phyloP scores from a whole-genome alignment of 2,113 vertebrate genomes.

The Sphaerodactylus townsendi region DNA sequence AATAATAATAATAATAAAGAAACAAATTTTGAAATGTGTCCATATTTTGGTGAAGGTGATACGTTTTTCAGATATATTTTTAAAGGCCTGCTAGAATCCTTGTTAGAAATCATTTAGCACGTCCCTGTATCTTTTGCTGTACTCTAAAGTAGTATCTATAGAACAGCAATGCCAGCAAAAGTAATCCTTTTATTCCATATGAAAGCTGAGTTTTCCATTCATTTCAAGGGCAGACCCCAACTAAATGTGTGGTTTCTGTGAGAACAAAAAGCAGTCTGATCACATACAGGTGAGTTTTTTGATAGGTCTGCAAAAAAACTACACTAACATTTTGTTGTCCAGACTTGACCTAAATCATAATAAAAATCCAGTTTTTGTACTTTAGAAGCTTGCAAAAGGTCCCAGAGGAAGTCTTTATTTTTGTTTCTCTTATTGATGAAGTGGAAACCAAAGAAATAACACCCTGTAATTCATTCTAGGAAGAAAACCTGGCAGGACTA shows the following conservation, averaged over 20 bases:
- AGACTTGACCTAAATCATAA: not conserved
- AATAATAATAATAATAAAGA: too few species aligned
- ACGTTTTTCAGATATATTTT: not conserved
- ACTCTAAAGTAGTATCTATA: slow-evolving; percentile 16
- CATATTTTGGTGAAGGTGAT: not conserved
- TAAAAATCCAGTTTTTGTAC: not conserved
- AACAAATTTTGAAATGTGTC: too few species aligned
- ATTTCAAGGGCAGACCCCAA: slow-evolving; percentile 23
- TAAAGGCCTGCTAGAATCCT: too few species aligned
- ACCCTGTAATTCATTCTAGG: not conserved
- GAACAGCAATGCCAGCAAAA: not conserved
- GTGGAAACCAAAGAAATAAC: not conserved
- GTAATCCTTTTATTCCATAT: slow-evolving; percentile 18
- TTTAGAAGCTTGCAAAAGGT: not conserved
- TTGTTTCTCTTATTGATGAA: not conserved
- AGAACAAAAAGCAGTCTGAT: slow-evolving; percentile 23
- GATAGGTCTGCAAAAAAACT: not conserved
- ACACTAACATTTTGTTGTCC: slow-evolving; percentile 26
- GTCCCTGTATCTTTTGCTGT: slow-evolving; percentile 23
- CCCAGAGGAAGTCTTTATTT: not conserved
- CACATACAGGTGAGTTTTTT: not conserved
- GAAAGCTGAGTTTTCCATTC: slow-evolving; percentile 18
- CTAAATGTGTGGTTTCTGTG: slow-evolving; percentile 40
- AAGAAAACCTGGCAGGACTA: not conserved
- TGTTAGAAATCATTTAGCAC: slow-evolving; percentile 7